A percentile compares a stretch with the other conserved stretches of the same genome.
Conservation (phyloP, 2,888 invertebrate genomes). For the Lepidocyrtoides sp. region DNA sequence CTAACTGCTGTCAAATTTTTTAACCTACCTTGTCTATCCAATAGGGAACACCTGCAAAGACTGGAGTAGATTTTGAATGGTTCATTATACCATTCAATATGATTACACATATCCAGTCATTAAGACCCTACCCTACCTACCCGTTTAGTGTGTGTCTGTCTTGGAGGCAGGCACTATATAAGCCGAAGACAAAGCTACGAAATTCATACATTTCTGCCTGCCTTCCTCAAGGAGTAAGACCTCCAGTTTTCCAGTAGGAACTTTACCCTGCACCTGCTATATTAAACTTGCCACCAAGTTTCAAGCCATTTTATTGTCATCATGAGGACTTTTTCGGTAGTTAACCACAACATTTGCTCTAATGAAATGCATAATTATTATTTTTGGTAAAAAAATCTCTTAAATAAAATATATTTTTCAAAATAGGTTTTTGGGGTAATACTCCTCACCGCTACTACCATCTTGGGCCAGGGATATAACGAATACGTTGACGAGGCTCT, state of each 20-base stretch:
- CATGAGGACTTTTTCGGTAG: constrained; percentile 66
- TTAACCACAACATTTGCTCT: background rate
- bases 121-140: no score
- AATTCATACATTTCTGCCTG: constrained; percentile 3
- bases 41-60: background rate
- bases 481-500: constrained; percentile 71
- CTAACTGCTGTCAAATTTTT: background rate
- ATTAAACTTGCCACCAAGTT: background rate
- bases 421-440: constrained; percentile 26
- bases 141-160: no score
- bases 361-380: background rate
- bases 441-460: constrained; percentile 43
- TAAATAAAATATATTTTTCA: background rate
- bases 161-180: constrained; percentile 10
- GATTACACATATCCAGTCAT: no score
- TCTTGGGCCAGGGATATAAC: constrained; percentile 49
- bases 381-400: constrained; percentile 3
- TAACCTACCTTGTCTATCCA: background rate
- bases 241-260: no score
- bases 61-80: no score
- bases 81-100: no score
- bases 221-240: background rate
- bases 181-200: background rate
- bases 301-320: background rate
- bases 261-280: no score